Evolutionary conservation across 2,113 vertebrate genomes (phyloP), one percentile per base, ranked within the genome.

Genomic region (Pleuronectes platessa): DNA sequence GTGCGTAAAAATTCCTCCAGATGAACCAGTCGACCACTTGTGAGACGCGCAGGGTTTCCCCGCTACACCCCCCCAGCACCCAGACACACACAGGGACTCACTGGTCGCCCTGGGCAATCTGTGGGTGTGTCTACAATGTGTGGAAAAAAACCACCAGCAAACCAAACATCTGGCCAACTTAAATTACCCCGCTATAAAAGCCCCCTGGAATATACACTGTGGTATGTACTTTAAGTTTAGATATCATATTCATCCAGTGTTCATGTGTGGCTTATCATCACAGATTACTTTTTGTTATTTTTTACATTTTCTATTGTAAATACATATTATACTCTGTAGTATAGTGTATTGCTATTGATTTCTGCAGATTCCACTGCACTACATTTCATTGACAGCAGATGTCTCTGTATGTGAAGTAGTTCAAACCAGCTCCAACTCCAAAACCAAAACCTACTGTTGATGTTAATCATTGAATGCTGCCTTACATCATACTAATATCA

Each of bases 61-160:
- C 21, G 6, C 56, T 62, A 81, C 61, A 61, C 71, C 75, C 67
- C 76, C 68, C 45, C 12, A 3, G 24, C 56, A 68, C 58, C 45
- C 64, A 68, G 59, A 64, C 77, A 59, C 68, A 47, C 45, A 18
- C 35, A 81, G 40, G 63, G 42, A 53, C 27, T 31, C 64, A 21
- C 49, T 64, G 84, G 84, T 89, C 49, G 75, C 87, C 81, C 54
- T 3, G 82, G 81, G 72, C 76, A 68, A 69, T 54, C 27, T 40
- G 3, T 81, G 91, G 83, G 86, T 81, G 89, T 85, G 85, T 87
- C 87, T n/a, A 79, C 68, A 71, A 83, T 79, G 83, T 77, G 62
- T 35, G 61, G 17, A 5, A 23, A n/a, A 66, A 12, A 66, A 31
- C n/a, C 26, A 21, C 21, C 27, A 54, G 54, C 51, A 55, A 40